Base-by-base conservation (phyloP, 2,113 vertebrate genomes). In the Helogale parvula region DNA sequence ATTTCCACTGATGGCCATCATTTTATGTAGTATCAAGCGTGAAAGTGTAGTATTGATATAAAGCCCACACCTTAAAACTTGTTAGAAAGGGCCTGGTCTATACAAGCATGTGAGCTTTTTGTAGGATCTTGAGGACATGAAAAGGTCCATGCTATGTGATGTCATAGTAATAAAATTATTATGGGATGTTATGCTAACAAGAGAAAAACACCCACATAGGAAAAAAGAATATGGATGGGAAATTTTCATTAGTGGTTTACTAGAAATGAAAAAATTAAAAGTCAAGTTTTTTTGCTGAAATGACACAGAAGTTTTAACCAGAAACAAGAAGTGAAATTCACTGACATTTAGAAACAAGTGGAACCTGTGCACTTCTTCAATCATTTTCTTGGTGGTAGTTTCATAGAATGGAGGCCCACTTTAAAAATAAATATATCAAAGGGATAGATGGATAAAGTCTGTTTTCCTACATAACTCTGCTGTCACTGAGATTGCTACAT, bases 261-360 rank as follows among this genome's bases (percentile, higher is more conserved):
- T n/a, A 63, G 11, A 74, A 93, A 96, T 57, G 14, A 35, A 90
- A 96, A 68, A 77, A 47, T n/a, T 27, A 4, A 47, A 29, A 72
- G 76, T 50, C 54, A 71, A 6, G 19, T 38, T 14, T 54, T 2
- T 47, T 41, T 15, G 23, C 13, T 23, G 3, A 38, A 57, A 71
- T 71, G 35, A 81, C 31, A 54, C 15, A 52, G 23, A 84, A 11
- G 33, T 45, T 35, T 85, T 33, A 41, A 25, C 57, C 80, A 85
- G 60, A 88, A 92, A 33, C 10, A 35, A 83, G 66, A 38, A 86
- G 25, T 1, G 7, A 45, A 29, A 57, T 23, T 76, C n/a, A 45
- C 54, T 31, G 29, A 69, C 12, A 0, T 74, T 74, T n/a, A 52
- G 74, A 83, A 77, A 66, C 54, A 94, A 60, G 38, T 13, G 13